A percentile compares a stretch with the other conserved stretches of the same genome.
phyloP scores from a whole-genome alignment of 2,888 invertebrate species.

The Volucella bombylans region DNA sequence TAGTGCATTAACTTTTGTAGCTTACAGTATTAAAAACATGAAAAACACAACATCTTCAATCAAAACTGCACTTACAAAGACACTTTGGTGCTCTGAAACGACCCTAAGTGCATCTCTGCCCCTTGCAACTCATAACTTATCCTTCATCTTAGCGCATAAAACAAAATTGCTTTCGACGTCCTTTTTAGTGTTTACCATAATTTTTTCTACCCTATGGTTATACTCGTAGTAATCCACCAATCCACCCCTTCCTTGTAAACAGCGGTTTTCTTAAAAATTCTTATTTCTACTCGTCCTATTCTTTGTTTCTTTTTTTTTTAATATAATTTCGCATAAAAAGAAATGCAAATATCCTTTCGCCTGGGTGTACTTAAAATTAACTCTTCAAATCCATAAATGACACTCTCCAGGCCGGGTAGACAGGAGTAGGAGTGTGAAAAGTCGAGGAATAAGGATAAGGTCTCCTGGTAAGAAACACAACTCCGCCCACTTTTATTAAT shows the following conservation, averaged over 20 bases:
- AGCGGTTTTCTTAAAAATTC: conserved; percentile 1
- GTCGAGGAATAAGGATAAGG: no score
- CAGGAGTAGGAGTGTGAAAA: no score
- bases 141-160: conserved; percentile 41
- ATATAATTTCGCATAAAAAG: conserved; percentile 25
- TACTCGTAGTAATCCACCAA: no score
- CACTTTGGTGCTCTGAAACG: conserved; percentile 13
- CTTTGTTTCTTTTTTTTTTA: neutral
- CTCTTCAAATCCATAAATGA: conserved; percentile 64
- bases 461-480: no score
- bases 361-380: conserved; percentile 51
- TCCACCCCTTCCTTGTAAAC: neutral
- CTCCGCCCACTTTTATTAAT: conserved; percentile 55
- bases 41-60: conserved; percentile 33
- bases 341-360: conserved; percentile 40
- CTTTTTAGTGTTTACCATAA: conserved; percentile 7
- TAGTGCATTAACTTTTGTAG: conserved; percentile 61
- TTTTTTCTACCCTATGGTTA: neutral
- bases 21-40: conserved; percentile 30
- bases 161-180: conserved; percentile 31
- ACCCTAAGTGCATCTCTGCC: conserved; percentile 4
- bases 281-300: neutral
- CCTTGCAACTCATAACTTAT: conserved; percentile 31
- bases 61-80: conserved; percentile 15
- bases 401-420: conserved; percentile 18